A percentile compares a stretch with the other conserved stretches of the same genome.
Conservation (phyloP, 1,140 invertebrate species). For the Cotesia glomerata region DNA sequence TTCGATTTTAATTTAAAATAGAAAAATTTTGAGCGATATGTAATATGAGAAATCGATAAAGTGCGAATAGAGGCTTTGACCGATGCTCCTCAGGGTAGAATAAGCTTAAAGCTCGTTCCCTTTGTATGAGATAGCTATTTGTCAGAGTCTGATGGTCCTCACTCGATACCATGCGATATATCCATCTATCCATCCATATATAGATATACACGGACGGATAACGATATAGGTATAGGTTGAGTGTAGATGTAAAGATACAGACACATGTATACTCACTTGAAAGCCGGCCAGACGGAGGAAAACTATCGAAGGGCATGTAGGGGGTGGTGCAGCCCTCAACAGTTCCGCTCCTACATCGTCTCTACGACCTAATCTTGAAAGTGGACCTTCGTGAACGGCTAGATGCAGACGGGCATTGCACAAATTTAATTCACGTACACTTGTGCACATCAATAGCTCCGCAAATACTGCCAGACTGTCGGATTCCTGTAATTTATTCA, state of each 20-base stretch:
- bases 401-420: constrained; percentile 61
- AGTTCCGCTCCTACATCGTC: constrained; percentile 58
- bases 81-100: background rate
- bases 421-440: constrained; percentile 59
- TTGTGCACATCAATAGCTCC: constrained; percentile 57
- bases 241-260: background rate
- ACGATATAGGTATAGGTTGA: background rate
- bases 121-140: constrained; percentile 6
- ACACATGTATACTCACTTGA: constrained; percentile 49
- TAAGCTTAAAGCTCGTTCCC: constrained; percentile 2
- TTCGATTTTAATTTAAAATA: no score
- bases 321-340: constrained; percentile 50
- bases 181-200: no score
- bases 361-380: constrained; percentile 54
- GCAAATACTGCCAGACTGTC: constrained; percentile 59
- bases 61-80: background rate
- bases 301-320: constrained; percentile 54
- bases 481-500: constrained; percentile 49
- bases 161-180: background rate
- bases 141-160: background rate
- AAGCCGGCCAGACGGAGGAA: constrained; percentile 64
- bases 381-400: constrained; percentile 57
- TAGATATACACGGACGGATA: no score
- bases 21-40: no score
- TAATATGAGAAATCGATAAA: background rate